These are phyloP conservation scores for Zhengitettix transpicula DNA, from an alignment of 2,888 invertebrate genomes.

Conservation along the genomic window DNA sequence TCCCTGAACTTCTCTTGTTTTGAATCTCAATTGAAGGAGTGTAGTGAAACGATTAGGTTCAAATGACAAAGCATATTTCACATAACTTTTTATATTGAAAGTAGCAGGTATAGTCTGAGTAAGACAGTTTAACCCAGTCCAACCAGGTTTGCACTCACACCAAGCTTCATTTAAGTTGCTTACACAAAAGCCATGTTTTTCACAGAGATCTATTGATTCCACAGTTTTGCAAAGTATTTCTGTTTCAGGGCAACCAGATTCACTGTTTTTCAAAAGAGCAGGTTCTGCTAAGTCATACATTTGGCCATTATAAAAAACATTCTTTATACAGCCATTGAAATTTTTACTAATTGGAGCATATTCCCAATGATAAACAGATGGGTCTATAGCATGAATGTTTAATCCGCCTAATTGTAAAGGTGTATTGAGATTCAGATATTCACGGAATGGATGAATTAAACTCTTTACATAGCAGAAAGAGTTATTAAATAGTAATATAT, in stretches of 20 bases:
- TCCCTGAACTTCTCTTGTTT: constrained; percentile 34
- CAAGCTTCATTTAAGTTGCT: constrained; percentile 14
- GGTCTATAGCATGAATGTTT: constrained; percentile 25
- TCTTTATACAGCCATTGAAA: constrained; percentile 40
- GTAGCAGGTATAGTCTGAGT: constrained; percentile 27
- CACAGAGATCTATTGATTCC: neutral
- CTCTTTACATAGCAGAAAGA: constrained; percentile 30
- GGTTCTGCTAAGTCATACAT: constrained; percentile 38
- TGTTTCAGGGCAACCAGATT: constrained; percentile 29
- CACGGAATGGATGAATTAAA: constrained; percentile 33
- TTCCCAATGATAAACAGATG: constrained; percentile 22
- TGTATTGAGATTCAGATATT: constrained; percentile 35
- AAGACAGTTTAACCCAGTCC: constrained; percentile 27
- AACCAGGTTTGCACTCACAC: constrained; percentile 41
- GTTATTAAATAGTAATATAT: constrained; percentile 27
- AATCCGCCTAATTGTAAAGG: constrained; percentile 38
- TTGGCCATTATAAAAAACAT: constrained; percentile 37
- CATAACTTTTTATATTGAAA: constrained; percentile 33
- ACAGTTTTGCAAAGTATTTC: neutral
- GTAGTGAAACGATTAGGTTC: constrained; percentile 29
- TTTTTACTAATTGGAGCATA: constrained; percentile 24
- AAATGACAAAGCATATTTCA: constrained; percentile 35
- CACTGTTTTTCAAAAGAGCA: constrained; percentile 25
- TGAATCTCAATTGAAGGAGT: constrained; percentile 35
- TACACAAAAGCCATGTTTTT: neutral